Percentiles rank a stretch among this genome's conserved stretches.
These are phyloP conservation scores for Otolemur crassicaudatus DNA, from an alignment of 2,797 vertebrate genomes.

Conservation along the genomic window DNA sequence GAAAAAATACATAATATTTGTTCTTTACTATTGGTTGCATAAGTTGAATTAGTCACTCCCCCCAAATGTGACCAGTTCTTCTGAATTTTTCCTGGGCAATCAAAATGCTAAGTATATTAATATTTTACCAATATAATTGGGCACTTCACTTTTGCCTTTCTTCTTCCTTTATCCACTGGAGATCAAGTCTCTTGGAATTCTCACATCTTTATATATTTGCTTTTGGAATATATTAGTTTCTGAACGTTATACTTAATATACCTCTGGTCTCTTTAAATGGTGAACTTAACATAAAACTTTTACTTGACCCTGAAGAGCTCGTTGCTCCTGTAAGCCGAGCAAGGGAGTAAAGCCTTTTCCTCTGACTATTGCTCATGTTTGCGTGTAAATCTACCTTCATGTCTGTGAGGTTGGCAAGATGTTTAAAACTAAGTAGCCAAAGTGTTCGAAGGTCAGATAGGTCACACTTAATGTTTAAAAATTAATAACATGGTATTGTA, in stretches of 20 bases:
- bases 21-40: conserved; percentile 28
- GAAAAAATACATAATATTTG: not conserved
- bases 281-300: not conserved
- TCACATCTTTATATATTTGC: conserved; percentile 23
- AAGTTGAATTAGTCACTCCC: conserved; percentile 22
- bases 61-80: conserved; percentile 12
- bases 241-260: not conserved
- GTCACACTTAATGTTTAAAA: not conserved
- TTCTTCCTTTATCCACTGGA: conserved; percentile 40
- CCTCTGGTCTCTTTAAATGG: not conserved
- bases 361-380: not conserved
- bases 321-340: not conserved
- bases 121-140: conserved; percentile 12
- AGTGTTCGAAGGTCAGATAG: conserved; percentile 29
- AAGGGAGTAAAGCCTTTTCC: not conserved
- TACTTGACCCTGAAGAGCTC: not conserved
- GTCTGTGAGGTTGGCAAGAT: not conserved
- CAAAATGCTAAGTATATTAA: conserved; percentile 29
- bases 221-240: conserved; percentile 46
- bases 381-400: not conserved
- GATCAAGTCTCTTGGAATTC: conserved; percentile 38
- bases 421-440: conserved; percentile 22
- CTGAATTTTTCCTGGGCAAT: conserved; percentile 27
- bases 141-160: not conserved
- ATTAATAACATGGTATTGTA: not conserved